phyloP scores from a whole-genome alignment of 2,113 vertebrate species.

The Gambusia affinis region DNA sequence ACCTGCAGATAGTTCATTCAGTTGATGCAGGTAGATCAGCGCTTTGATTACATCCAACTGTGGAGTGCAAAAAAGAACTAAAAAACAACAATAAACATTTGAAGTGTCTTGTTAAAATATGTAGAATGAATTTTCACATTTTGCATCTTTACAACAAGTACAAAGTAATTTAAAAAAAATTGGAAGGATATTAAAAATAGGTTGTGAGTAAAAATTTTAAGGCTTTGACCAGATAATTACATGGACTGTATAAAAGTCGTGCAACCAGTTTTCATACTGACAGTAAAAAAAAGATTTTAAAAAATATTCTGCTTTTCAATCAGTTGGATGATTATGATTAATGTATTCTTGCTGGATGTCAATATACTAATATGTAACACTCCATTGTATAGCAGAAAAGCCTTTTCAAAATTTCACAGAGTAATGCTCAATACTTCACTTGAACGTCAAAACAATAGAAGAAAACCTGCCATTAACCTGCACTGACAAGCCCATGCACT shows the following conservation, averaged over 20 bases:
- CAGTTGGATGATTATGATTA: too few relatives aligned
- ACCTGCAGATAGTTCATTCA: slow-evolving; percentile 30
- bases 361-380: too few relatives aligned
- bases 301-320: too few relatives aligned
- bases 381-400: too few relatives aligned
- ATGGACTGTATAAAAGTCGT: background rate
- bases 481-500: too few relatives aligned
- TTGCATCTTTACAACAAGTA: background rate
- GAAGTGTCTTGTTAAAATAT: background rate
- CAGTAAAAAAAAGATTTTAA: background rate
- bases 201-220: background rate
- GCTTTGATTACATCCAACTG: slow-evolving; percentile 12
- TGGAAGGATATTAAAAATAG: too few relatives aligned
- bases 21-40: background rate
- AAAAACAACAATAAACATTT: slow-evolving; percentile 6
- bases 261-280: too few relatives aligned
- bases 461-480: too few relatives aligned
- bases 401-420: too few relatives aligned
- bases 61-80: background rate
- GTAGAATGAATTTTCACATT: background rate
- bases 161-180: background rate
- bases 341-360: too few relatives aligned
- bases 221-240: background rate
- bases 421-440: too few relatives aligned
- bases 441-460: too few relatives aligned